A percentile compares a stretch with the other conserved stretches of the same genome.
Conservation (phyloP, 2,888 invertebrate genomes). For the Tethea ocularis region DNA sequence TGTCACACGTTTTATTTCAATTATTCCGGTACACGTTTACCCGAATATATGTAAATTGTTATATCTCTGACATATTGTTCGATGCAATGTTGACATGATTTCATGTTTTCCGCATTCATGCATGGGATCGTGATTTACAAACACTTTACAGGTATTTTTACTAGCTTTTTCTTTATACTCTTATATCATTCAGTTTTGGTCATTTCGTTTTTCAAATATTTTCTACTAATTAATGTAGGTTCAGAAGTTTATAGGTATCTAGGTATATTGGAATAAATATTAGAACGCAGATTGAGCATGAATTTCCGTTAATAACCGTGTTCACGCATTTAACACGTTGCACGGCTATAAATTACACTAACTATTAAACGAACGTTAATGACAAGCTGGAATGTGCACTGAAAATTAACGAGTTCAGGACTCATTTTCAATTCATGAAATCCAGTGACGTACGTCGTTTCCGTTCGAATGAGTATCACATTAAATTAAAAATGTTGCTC, state of each 20-base stretch:
- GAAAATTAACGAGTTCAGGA: not conserved
- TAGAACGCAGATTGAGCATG: too few relatives aligned
- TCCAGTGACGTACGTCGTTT: not conserved
- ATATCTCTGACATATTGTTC: constrained; percentile 29
- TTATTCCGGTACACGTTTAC: constrained; percentile 49
- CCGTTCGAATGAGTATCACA: not conserved
- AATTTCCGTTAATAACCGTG: too few relatives aligned
- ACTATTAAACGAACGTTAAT: not conserved
- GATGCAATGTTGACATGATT: constrained; percentile 24
- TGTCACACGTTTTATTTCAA: constrained; percentile 63
- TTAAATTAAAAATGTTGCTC: too few relatives aligned
- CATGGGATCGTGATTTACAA: not conserved
- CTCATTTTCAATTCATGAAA: not conserved
- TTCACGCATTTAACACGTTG: too few relatives aligned
- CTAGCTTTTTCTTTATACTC: not conserved
- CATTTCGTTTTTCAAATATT: not conserved
- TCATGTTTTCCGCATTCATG: constrained; percentile 17
- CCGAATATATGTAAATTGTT: constrained; percentile 47
- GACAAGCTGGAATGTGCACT: not conserved
- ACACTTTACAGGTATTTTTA: not conserved
- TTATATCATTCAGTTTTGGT: not conserved
- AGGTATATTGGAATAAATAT: too few relatives aligned
- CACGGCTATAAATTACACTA: not conserved
- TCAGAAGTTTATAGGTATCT: too few relatives aligned
- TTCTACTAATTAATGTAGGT: too few relatives aligned